These are phyloP conservation scores for Nemoura dubitans DNA, from an alignment of 2,888 invertebrate genomes.

Conservation along the genomic window DNA sequence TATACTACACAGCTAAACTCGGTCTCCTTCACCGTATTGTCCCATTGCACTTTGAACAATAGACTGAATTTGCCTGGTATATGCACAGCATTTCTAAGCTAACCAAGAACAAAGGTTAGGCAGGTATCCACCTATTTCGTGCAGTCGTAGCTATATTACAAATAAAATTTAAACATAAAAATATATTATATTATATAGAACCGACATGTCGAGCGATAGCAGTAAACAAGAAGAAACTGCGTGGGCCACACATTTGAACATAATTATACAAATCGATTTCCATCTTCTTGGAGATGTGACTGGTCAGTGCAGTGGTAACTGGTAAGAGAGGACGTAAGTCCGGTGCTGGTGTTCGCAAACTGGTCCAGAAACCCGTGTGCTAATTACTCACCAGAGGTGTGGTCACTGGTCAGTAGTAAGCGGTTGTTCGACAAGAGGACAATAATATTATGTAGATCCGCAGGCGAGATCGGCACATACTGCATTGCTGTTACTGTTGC, in stretches of 20 bases:
- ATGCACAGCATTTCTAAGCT: background rate
- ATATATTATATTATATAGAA: background rate
- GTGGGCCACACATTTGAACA: background rate
- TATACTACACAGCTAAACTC: background rate
- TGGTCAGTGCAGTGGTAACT: background rate
- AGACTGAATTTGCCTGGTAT: background rate
- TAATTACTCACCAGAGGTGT: background rate
- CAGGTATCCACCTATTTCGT: background rate
- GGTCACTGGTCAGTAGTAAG: background rate
- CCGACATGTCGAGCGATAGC: background rate
- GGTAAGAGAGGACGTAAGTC: background rate
- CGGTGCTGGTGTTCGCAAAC: background rate
- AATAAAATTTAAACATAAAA: background rate
- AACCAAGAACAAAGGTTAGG: background rate
- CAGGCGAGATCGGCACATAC: background rate
- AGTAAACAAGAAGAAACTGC: background rate
- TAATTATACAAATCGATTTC: constrained; percentile 3
- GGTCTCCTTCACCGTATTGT: background rate
- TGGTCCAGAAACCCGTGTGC: background rate
- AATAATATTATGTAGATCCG: background rate
- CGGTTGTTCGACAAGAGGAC: background rate
- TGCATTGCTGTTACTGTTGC: background rate
- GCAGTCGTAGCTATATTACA: background rate
- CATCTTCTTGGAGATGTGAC: background rate
- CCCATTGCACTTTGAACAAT: background rate